phyloP scores from a whole-genome alignment of 1,140 invertebrate genomes.

The Euborellia annulipes region DNA sequence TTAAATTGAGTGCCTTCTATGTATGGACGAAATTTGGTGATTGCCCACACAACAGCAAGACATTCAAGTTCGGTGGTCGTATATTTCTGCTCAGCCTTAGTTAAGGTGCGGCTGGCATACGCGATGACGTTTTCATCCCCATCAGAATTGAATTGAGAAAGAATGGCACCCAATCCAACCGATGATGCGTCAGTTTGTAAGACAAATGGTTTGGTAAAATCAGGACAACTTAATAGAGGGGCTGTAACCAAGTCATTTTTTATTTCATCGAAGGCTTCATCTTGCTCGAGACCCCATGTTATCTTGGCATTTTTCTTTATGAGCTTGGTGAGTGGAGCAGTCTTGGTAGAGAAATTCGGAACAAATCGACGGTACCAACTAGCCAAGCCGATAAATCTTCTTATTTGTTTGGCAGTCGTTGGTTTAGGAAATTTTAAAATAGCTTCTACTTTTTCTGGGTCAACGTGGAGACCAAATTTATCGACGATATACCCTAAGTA shows the following conservation, averaged over 20 bases:
- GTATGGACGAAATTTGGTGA: too few species aligned
- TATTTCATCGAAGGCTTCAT: constrained; percentile 3
- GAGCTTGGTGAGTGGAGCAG: background rate
- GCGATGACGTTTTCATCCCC: constrained; percentile 2
- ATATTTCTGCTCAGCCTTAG: constrained; percentile 16
- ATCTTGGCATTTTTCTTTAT: constrained; percentile 1
- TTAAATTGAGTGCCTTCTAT: too few species aligned
- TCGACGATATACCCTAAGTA: constrained; percentile 20
- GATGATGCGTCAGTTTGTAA: constrained; percentile 6
- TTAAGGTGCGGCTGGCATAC: constrained; percentile 7
- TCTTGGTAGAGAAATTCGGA: too few species aligned
- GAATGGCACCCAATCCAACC: constrained; percentile 1
- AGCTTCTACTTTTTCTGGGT: constrained; percentile 16
- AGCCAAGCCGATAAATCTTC: constrained; percentile 17
- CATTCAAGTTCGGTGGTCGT: too few species aligned
- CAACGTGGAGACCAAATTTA: constrained; percentile 14
- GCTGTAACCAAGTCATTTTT: constrained; percentile 2
- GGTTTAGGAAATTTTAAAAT: constrained; percentile 15
- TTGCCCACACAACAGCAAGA: too few species aligned
- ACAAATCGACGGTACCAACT: constrained; percentile 12
- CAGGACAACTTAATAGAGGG: constrained; percentile 4
- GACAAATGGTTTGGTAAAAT: constrained; percentile 7
- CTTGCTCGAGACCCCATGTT: background rate
- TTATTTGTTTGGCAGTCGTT: constrained; percentile 13
- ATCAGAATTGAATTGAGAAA: too few species aligned